phyloP scores from a whole-genome alignment of 2,888 invertebrate species.

The Cybosia mesomella region DNA sequence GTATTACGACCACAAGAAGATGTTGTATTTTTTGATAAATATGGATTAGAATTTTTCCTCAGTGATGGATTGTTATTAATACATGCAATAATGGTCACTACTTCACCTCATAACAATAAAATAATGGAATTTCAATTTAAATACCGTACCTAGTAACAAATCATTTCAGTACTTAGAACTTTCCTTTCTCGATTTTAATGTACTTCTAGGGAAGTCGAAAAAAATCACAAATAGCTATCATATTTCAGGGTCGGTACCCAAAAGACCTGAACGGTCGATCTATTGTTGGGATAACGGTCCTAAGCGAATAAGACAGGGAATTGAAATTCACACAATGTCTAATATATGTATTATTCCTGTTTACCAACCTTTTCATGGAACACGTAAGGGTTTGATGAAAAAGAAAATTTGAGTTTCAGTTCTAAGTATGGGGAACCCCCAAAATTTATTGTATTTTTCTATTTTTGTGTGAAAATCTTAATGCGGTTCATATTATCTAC shows the following conservation, averaged over 20 bases:
- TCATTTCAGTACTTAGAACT: not conserved
- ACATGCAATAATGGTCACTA: no score
- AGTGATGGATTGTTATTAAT: no score
- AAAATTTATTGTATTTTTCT: no score
- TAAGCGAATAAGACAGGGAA: conserved; percentile 11
- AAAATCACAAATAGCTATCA: conserved; percentile 12
- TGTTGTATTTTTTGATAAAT: no score
- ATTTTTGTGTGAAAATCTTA: no score
- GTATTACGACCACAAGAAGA: no score
- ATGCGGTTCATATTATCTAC: no score
- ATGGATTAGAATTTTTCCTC: no score
- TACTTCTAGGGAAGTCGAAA: not conserved
- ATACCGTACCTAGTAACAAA: not conserved
- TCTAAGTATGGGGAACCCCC: no score
- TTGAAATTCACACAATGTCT: conserved; percentile 8
- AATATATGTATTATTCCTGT: not conserved
- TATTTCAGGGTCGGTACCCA: conserved; percentile 8
- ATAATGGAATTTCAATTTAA: not conserved
- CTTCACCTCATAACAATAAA: no score
- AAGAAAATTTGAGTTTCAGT: no score
- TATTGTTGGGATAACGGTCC: conserved; percentile 7
- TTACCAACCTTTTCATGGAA: not conserved
- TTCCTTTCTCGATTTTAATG: not conserved
- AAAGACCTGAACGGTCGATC: conserved; percentile 11
- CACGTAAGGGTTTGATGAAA: no score